phyloP scores from a whole-genome alignment of 2,888 invertebrate species.

The Dexiosoma caninum region DNA sequence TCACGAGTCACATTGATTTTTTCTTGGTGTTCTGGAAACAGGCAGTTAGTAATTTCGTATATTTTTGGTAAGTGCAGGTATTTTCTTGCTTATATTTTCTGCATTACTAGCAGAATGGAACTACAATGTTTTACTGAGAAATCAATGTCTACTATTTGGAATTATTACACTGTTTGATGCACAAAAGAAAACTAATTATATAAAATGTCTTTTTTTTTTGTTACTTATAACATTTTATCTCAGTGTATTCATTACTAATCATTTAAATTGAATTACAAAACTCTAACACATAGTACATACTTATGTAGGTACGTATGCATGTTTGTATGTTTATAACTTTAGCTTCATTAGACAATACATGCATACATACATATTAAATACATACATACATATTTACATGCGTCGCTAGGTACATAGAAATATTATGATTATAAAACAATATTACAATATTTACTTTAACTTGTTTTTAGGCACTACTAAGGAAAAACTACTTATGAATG shows the following conservation, averaged over 20 bases:
- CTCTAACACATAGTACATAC: neutral
- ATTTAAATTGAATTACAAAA: neutral
- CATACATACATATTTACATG: neutral
- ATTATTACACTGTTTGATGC: neutral
- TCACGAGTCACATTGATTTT: too few relatives aligned
- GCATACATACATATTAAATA: slow-evolving; percentile 6
- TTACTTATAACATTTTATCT: neutral
- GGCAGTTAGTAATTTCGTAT: too few relatives aligned
- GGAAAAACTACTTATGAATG: neutral
- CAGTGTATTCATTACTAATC: neutral
- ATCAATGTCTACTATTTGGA: neutral
- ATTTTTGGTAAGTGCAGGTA: too few relatives aligned
- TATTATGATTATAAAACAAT: neutral
- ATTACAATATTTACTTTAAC: slow-evolving; percentile 39
- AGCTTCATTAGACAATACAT: neutral
- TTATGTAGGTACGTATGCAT: neutral
- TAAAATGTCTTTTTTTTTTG: neutral
- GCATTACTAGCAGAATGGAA: too few relatives aligned
- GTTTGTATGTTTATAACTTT: neutral
- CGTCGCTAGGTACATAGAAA: neutral
- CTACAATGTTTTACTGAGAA: neutral
- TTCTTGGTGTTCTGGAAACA: too few relatives aligned
- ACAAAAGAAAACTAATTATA: too few relatives aligned
- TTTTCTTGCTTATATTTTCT: too few relatives aligned
- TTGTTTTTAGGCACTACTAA: slow-evolving; percentile 48